Conservation (phyloP, 53 echinoderm and acorn worm species). For the Mesocentrotus franciscanus region DNA sequence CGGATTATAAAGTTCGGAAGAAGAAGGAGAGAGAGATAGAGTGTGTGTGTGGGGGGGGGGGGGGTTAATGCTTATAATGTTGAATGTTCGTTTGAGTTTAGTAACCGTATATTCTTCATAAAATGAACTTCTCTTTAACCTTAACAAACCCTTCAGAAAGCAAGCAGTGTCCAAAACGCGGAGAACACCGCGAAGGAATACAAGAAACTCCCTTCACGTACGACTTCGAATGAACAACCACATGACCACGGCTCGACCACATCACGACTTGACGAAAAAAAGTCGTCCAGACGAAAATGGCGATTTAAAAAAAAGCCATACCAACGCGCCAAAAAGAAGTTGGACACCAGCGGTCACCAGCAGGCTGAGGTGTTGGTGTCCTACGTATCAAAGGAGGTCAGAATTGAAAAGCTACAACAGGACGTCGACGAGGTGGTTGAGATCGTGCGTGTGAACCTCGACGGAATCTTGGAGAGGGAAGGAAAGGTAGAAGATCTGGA, state of each 20-base stretch:
- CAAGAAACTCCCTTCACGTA: not conserved
- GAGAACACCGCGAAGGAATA: not conserved
- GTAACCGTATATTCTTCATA: no score
- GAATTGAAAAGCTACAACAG: not conserved
- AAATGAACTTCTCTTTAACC: not conserved
- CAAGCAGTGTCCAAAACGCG: not conserved
- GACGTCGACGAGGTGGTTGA: constrained; percentile 45
- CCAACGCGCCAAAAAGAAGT: not conserved
- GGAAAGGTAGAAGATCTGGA: constrained; percentile 21
- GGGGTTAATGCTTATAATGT: not conserved
- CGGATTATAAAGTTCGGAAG: not conserved
- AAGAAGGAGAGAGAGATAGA: not conserved
- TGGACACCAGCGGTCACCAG: not conserved
- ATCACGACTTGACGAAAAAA: not conserved
- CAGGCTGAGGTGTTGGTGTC: not conserved
- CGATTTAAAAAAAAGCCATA: not conserved
- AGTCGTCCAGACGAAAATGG: not conserved
- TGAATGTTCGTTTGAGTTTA: no score
- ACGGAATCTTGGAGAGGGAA: not conserved
- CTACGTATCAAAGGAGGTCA: not conserved
- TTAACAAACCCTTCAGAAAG: not conserved
- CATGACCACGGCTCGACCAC: not conserved
- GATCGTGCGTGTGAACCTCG: constrained; percentile 12
- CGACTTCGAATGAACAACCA: not conserved
- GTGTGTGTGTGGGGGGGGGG: not conserved